These are phyloP conservation scores for Thermophis baileyi DNA, from an alignment of 2,113 vertebrate species.

Conservation along the genomic window DNA sequence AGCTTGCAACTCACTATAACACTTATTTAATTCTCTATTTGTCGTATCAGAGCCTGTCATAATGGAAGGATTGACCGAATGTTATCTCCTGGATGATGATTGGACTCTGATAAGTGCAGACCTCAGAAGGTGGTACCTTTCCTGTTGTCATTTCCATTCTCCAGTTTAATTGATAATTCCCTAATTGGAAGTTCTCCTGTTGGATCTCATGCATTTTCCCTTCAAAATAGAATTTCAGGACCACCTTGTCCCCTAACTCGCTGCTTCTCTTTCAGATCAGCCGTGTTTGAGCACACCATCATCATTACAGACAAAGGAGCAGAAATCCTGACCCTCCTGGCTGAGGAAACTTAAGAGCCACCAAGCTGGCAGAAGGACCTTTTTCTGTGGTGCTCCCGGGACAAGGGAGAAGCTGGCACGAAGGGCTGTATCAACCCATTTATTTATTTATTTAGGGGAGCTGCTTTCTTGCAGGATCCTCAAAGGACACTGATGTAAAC, in stretches of 20 bases:
- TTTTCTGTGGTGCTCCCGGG: background rate
- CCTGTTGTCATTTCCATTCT: background rate
- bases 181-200: background rate
- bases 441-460: background rate
- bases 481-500: background rate
- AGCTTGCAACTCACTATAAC: background rate
- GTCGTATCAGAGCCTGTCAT: slow-evolving; percentile 87
- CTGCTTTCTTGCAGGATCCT: background rate
- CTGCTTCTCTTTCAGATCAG: slow-evolving; percentile 74
- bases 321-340: slow-evolving; percentile 85
- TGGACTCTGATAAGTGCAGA: slow-evolving; percentile 91
- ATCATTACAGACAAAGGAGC: slow-evolving; percentile 83
- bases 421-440: background rate
- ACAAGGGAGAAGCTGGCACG: background rate
- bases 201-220: background rate
- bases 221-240: background rate
- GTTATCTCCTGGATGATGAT: slow-evolving; percentile 83
- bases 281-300: slow-evolving; percentile 93
- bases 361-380: background rate
- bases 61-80: slow-evolving; percentile 86
- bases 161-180: background rate
- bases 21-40: slow-evolving; percentile 33
- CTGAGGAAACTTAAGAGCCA: slow-evolving; percentile 66
- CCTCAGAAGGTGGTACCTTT: slow-evolving; percentile 80
- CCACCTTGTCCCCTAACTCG: slow-evolving; percentile 17